Evolutionary conservation across 2,797 vertebrate species (phyloP).

Genomic region (Melanogrammus aeglefinus): DNA sequence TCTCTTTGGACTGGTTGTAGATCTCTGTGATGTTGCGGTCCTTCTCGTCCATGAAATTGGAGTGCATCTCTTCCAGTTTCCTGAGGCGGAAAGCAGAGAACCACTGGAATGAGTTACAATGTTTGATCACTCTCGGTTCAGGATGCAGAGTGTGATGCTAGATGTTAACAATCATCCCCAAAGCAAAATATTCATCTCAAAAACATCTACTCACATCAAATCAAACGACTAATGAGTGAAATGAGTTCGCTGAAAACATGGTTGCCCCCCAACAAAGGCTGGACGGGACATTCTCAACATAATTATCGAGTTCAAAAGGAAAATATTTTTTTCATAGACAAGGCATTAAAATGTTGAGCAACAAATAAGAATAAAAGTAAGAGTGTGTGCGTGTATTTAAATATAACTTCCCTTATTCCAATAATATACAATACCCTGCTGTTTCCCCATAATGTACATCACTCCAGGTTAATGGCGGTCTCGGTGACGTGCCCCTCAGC

Average conservation of each 20-base stretch:
- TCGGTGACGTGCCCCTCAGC: background rate
- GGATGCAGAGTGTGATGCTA: background rate
- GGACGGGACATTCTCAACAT: constrained; percentile 19
- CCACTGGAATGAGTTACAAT: constrained; percentile 12
- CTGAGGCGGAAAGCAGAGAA: constrained; percentile 55
- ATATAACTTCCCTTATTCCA: background rate
- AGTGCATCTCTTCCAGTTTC: constrained; percentile 81
- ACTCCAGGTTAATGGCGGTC: too few relatives aligned
- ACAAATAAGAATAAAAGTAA: too few relatives aligned
- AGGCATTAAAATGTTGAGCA: too few relatives aligned
- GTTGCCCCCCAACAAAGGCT: too few relatives aligned
- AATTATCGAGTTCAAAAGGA: background rate
- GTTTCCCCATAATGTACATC: background rate
- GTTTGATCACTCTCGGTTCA: background rate
- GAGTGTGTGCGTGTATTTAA: background rate
- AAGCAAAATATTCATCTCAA: background rate
- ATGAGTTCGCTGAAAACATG: too few relatives aligned
- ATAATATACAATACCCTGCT: background rate
- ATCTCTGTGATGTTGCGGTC: constrained; percentile 78
- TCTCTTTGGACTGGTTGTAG: constrained; percentile 82
- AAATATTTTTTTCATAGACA: background rate
- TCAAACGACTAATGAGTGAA: background rate
- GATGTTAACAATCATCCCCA: background rate
- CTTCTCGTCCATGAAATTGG: constrained; percentile 82
- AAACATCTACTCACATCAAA: background rate